phyloP scores from a whole-genome alignment of 2,888 invertebrate genomes.

The Rhabditophanes sp. region DNA sequence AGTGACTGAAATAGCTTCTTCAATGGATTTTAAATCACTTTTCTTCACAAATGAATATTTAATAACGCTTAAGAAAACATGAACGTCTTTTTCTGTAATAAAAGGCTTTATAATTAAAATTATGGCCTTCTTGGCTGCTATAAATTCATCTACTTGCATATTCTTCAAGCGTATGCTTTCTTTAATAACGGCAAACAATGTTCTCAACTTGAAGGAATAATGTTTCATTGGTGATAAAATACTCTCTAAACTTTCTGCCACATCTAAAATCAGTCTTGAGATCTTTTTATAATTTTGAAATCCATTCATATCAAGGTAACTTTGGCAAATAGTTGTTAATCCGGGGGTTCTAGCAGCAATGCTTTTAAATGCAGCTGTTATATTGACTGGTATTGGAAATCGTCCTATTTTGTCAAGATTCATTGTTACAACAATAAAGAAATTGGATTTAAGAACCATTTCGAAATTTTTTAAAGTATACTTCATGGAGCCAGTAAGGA shows the following conservation, averaged over 20 bases:
- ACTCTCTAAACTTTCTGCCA: no score
- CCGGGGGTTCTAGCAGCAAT: conserved; percentile 11
- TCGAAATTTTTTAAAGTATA: conserved; percentile 6
- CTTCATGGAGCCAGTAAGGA: conserved; percentile 3
- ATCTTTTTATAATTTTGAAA: conserved; percentile 11
- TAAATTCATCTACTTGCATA: conserved; percentile 1
- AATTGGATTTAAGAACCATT: conserved; percentile 7
- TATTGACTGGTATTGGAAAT: conserved; percentile 10
- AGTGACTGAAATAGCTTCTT: no score
- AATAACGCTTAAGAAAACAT: no score
- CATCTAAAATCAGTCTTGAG: conserved; percentile 10
- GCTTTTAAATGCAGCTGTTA: conserved; percentile 10
- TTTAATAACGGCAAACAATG: conserved; percentile 10
- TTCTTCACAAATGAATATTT: no score
- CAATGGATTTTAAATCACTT: no score
- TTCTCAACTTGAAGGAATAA: conserved; percentile 14
- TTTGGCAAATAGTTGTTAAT: conserved; percentile 10
- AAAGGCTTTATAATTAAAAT: no score
- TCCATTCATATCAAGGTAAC: conserved; percentile 13
- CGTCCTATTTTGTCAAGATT: conserved; percentile 14
- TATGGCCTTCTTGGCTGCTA: no score
- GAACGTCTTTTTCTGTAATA: no score
- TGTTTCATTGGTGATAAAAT: conserved; percentile 21
- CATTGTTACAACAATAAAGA: conserved; percentile 15
- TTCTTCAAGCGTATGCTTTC: conserved; percentile 11